These are phyloP conservation scores for Coecobrya sp. DNA, from an alignment of 2,888 invertebrate species.

Conservation along the genomic window DNA sequence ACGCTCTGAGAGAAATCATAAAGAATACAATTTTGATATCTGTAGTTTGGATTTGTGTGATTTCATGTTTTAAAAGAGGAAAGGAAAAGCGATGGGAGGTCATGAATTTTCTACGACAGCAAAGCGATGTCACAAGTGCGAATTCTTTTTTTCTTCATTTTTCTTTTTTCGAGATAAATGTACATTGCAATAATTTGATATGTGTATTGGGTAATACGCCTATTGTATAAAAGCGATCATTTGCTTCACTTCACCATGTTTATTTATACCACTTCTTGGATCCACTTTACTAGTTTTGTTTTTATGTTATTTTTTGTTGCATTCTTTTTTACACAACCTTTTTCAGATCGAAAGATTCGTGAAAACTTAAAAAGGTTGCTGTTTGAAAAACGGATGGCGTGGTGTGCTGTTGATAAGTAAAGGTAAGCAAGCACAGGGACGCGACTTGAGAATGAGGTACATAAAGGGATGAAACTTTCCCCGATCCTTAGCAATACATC, in stretches of 20 bases:
- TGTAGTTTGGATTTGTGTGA: neutral
- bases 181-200: neutral
- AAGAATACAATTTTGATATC: neutral
- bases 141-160: conserved; percentile 8
- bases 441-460: neutral
- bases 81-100: conserved; percentile 3
- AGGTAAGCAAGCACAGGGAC: neutral
- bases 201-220: neutral
- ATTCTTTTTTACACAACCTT: neutral
- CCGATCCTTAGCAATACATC: conserved; percentile 59
- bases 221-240: conserved; percentile 58
- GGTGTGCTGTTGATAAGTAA: neutral
- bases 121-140: conserved; percentile 26
- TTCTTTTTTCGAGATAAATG: conserved; percentile 9
- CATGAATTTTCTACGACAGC: neutral
- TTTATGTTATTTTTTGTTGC: neutral
- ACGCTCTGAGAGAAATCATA: neutral
- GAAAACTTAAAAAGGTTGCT: conserved; percentile 9
- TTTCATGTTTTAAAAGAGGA: conserved; percentile 30
- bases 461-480: conserved; percentile 58
- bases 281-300: conserved; percentile 14
- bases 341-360: neutral
- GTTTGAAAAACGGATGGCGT: conserved; percentile 1
- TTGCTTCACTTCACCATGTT: conserved; percentile 36
- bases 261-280: neutral